Evolutionary conservation across 2,797 vertebrate genomes (phyloP), one percentile per base, ranked within the genome.

Genomic region (Sebastes kiyomatsui): DNA sequence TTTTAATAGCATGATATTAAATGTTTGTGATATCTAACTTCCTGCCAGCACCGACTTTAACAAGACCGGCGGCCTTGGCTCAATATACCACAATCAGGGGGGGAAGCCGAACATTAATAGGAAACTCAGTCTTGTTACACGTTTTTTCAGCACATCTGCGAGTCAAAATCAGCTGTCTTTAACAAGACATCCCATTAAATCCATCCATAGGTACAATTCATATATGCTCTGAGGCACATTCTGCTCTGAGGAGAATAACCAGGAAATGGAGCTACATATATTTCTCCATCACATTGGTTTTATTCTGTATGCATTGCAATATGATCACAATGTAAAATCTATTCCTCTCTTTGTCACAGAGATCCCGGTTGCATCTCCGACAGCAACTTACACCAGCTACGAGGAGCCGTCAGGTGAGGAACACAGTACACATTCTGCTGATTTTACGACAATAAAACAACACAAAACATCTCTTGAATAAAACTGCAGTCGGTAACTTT

Each of bases 331-430:
- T 49, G 2, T 75, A 28, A 67, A 72, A 1, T 83, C 2, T 73
- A 2, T 81, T 62, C n/a, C 4, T 81, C 28, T 69, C 67, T 80
- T 64, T 89, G 23, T 78, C 77, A 25, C 95, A 99, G 98, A 99
- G 92, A 99, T 99, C 84, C 98, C 98, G 0, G 96, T 96, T 0
- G 97, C 96, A 0, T 97, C 97, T 0, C 98, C 97, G 0, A 98
- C 98, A 72, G 97, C 97, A 0, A 91, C 96, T 0, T 96, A 97
- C 92, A 98, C 93, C 96, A 98, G 96, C 88, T 96, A 97, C 0
- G 98, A 98, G 84, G 97, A 99, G 80, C 97, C 97, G 0, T 96
- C 97, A 95, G 98, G 98, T 99, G 94, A 70, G 95, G 52, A 10
- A 60, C 32, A 35, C 65, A 35, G 33, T 4, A 2, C 25, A 83